Evolutionary conservation across 2,888 invertebrate species (phyloP), one percentile per base, ranked within the genome.

Genomic region (Hanleya hanleyi): DNA sequence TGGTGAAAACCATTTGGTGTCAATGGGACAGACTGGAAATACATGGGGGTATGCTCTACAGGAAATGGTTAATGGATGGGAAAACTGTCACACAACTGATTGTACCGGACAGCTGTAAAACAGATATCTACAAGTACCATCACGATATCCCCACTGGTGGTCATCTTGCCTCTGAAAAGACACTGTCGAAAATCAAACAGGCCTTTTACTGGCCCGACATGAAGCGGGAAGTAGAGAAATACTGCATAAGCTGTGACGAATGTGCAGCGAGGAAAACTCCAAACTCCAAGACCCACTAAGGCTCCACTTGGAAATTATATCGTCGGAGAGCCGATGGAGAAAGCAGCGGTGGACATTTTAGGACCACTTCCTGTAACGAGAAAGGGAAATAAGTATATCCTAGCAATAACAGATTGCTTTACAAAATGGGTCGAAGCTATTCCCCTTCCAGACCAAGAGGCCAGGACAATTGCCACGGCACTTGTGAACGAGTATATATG

Each of bases 401-500:
- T 51, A 7, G 51, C 22, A 6, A 51, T 51, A n/a, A 22, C 22
- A 22, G 51, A 51, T 26, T 51, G 51, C 26, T 51, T 51, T 26
- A 51, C 51, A 51, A 51, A 51, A 51, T 51, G 51, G 51, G 51
- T 51, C 15, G 51, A 51, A 51, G 12, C 51, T 51, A 22, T 22
- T n/a, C n/a, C 51, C 7, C 12, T 51, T 7, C 51, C 51, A 7
- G 51, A 51, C 22, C 51, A 51, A 22, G 51, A 51, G 22, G 51
- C 51, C 22, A 51, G 51, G 22, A 51, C 51, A 22, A 22, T 51
- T n/a, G 51, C 51, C 7, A 51, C 26, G 22, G 51, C 51, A 12
- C 7, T 51, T 22, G 26, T 51, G 12, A 51, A 51, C 22, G 26
- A 51, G 12, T 51, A n/a, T 22, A 51, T 22, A 12, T 51, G 51